Conservation (phyloP, 2,797 vertebrate genomes). For the Xiphorhynchus erythropygius region DNA sequence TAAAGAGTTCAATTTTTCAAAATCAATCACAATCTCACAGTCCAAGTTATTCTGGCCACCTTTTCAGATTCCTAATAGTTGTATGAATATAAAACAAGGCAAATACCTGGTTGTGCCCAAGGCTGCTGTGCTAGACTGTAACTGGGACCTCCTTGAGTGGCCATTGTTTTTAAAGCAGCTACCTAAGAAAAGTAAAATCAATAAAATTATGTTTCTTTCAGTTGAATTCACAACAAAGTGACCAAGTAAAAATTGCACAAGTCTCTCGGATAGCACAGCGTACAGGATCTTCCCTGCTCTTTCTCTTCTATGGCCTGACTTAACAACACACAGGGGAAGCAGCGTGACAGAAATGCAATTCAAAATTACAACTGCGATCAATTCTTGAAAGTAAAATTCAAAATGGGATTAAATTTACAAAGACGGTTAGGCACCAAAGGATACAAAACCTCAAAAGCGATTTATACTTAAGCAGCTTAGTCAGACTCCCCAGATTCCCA, state of each 20-base stretch:
- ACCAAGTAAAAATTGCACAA: not conserved
- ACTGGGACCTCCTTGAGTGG: constrained; percentile 90
- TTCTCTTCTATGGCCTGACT: not conserved
- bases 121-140: constrained; percentile 93
- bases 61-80: not conserved
- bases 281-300: not conserved
- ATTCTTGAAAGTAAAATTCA: not conserved
- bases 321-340: not conserved
- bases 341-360: not conserved
- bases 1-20: not conserved
- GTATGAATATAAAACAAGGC: not conserved
- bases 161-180: constrained; percentile 91
- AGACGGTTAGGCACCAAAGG: not conserved
- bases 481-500: not conserved
- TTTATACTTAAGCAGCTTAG: not conserved
- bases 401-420: constrained; percentile 23
- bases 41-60: not conserved
- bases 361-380: not conserved
- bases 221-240: not conserved
- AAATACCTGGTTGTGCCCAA: constrained; percentile 94
- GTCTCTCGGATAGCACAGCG: not conserved
- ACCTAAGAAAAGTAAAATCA: constrained; percentile 80
- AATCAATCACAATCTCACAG: not conserved
- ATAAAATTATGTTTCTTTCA: not conserved
- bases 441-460: not conserved